A percentile compares a stretch with the other conserved stretches of the same genome.
phyloP scores from a whole-genome alignment of 23 tunicate species.

The Diplosoma virens region DNA sequence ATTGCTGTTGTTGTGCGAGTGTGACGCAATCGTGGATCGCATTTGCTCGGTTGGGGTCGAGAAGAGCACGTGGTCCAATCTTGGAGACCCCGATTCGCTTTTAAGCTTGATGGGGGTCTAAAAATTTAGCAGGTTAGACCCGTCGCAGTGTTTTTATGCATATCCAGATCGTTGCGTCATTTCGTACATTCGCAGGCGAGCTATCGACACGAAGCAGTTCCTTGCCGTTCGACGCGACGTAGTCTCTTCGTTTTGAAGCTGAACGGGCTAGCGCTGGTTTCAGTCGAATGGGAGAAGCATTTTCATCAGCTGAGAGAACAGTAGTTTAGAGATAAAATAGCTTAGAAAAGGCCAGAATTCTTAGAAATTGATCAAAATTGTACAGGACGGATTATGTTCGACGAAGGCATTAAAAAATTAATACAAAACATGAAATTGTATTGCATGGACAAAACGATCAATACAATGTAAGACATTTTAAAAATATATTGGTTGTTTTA shows the following conservation, averaged over 20 bases:
- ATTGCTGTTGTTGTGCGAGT: background rate
- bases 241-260: conserved; percentile 60
- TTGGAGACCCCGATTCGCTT: conserved; percentile 59
- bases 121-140: conserved; percentile 6
- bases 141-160: background rate
- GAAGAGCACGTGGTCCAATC: conserved; percentile 32
- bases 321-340: too few species aligned
- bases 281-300: conserved; percentile 21
- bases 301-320: conserved; percentile 13
- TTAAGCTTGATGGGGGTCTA: conserved; percentile 39
- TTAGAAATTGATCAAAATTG: too few species aligned
- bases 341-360: too few species aligned
- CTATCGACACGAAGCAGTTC: conserved; percentile 11
- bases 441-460: too few species aligned
- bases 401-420: too few species aligned
- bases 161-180: too few species aligned
- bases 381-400: too few species aligned
- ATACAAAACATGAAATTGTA: too few species aligned
- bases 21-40: conserved; percentile 39
- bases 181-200: conserved; percentile 4
- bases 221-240: background rate
- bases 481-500: too few species aligned
- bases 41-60: conserved; percentile 38
- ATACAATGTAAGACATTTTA: too few species aligned
- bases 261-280: conserved; percentile 69